Evolutionary conservation across 2,888 invertebrate genomes (phyloP).

Genomic region (Atethmia centrago): DNA sequence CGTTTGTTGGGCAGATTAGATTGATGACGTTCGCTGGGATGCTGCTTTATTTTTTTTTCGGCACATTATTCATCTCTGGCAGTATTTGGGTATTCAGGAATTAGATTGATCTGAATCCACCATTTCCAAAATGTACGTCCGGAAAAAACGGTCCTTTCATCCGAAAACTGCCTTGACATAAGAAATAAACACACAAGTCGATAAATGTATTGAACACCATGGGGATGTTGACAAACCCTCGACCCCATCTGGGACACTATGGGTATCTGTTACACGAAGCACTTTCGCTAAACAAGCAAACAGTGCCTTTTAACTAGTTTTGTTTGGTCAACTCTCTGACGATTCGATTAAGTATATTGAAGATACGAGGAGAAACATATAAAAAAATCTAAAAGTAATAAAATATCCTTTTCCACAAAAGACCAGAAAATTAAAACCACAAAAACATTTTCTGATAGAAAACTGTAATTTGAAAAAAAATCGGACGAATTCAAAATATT

Average conservation of each 20-base stretch:
- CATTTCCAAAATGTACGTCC: neutral
- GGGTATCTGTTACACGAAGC: slow-evolving; percentile 55
- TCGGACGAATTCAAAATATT: slow-evolving; percentile 7
- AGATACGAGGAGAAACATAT: neutral
- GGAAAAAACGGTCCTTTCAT: slow-evolving; percentile 14
- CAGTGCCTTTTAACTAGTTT: slow-evolving; percentile 54
- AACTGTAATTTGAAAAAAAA: neutral
- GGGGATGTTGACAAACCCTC: slow-evolving; percentile 43
- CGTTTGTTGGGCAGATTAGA: slow-evolving; percentile 62
- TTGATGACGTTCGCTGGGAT: slow-evolving; percentile 60
- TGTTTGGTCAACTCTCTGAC: slow-evolving; percentile 52
- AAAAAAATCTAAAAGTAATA: neutral
- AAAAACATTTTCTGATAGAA: neutral
- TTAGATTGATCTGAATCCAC: slow-evolving; percentile 3
- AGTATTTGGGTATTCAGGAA: slow-evolving; percentile 34
- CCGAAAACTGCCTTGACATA: slow-evolving; percentile 1
- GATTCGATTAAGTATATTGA: slow-evolving; percentile 13
- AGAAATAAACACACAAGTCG: slow-evolving; percentile 31
- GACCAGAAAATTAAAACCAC: neutral
- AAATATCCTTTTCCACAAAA: neutral
- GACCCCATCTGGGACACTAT: slow-evolving; percentile 46
- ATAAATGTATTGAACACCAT: slow-evolving; percentile 41
- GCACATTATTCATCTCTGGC: slow-evolving; percentile 59
- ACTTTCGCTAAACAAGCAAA: slow-evolving; percentile 64
- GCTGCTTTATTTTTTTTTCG: slow-evolving; percentile 60